A percentile compares a stretch with the other conserved stretches of the same genome.
These are phyloP conservation scores for Lasiommata megera DNA, from an alignment of 2,888 invertebrate species.

Conservation along the genomic window DNA sequence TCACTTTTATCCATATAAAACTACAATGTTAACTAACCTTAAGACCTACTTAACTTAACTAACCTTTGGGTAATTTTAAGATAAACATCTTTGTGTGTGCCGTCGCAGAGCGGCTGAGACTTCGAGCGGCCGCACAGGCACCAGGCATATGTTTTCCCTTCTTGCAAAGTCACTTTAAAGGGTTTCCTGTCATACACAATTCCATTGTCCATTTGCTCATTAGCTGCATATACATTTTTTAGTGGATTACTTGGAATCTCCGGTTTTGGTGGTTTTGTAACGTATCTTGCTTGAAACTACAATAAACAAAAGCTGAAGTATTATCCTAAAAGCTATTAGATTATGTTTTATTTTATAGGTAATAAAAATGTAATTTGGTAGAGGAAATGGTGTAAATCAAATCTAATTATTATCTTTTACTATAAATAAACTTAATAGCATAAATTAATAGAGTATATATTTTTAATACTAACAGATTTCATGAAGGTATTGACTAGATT, in stretches of 20 bases:
- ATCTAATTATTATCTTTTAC: too few relatives aligned
- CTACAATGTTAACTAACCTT: too few relatives aligned
- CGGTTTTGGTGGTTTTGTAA: slow-evolving; percentile 64
- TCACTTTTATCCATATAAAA: too few relatives aligned
- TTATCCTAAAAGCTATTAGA: not conserved
- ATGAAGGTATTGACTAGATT: slow-evolving; percentile 1
- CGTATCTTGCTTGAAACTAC: slow-evolving; percentile 52
- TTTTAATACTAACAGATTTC: slow-evolving; percentile 3
- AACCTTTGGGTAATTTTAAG: slow-evolving; percentile 87
- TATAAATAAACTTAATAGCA: not conserved
- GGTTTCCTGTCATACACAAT: slow-evolving; percentile 93
- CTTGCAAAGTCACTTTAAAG: slow-evolving; percentile 87
- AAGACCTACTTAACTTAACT: too few relatives aligned
- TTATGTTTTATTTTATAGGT: not conserved
- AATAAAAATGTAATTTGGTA: too few relatives aligned
- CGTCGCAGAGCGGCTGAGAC: slow-evolving; percentile 96
- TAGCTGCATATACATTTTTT: slow-evolving; percentile 81
- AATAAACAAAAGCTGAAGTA: slow-evolving; percentile 3
- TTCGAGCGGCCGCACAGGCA: slow-evolving; percentile 97
- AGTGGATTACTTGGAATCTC: slow-evolving; percentile 86
- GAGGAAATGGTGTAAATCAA: too few relatives aligned
- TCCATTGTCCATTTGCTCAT: slow-evolving; percentile 86
- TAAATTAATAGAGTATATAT: not conserved
- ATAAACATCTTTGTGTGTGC: slow-evolving; percentile 90
- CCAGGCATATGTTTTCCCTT: slow-evolving; percentile 92